These are phyloP conservation scores for Ptychoptera contaminata DNA, from an alignment of 2,888 invertebrate species.

Conservation along the genomic window DNA sequence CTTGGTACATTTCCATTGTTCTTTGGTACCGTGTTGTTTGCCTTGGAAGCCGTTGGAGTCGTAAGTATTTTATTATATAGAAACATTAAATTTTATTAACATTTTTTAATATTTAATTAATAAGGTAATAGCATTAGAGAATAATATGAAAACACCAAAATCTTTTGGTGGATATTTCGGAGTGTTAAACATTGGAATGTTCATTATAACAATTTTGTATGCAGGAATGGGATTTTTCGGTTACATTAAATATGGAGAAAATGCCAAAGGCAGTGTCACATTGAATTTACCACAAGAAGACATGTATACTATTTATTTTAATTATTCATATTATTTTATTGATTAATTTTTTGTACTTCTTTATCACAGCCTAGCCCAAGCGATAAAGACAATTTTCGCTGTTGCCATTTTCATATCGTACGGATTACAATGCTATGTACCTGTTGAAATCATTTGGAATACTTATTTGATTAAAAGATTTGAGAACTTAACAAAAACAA, in stretches of 20 bases:
- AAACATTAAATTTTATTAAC: neutral
- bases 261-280: conserved; percentile 59
- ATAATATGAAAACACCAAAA: conserved; percentile 73
- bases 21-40: conserved; percentile 82
- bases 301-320: conserved; percentile 28
- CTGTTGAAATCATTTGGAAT: conserved; percentile 62
- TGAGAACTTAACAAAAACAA: conserved; percentile 17
- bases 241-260: conserved; percentile 60
- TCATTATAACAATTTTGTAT: conserved; percentile 58
- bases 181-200: conserved; percentile 70
- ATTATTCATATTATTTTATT: neutral
- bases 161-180: conserved; percentile 62
- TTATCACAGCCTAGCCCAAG: conserved; percentile 41
- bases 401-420: conserved; percentile 66
- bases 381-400: conserved; percentile 44
- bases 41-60: conserved; percentile 69
- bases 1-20: conserved; percentile 52
- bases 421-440: conserved; percentile 79
- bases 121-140: conserved; percentile 80
- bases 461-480: conserved; percentile 30
- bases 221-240: conserved; percentile 69
- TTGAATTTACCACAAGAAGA: conserved; percentile 54
- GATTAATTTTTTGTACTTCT: neutral
- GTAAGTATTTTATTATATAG: conserved; percentile 33
- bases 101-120: conserved; percentile 11